A percentile compares a stretch with the other conserved stretches of the same genome.
phyloP scores from a whole-genome alignment of 2,888 invertebrate genomes.

The Andrena chrysosceles region DNA sequence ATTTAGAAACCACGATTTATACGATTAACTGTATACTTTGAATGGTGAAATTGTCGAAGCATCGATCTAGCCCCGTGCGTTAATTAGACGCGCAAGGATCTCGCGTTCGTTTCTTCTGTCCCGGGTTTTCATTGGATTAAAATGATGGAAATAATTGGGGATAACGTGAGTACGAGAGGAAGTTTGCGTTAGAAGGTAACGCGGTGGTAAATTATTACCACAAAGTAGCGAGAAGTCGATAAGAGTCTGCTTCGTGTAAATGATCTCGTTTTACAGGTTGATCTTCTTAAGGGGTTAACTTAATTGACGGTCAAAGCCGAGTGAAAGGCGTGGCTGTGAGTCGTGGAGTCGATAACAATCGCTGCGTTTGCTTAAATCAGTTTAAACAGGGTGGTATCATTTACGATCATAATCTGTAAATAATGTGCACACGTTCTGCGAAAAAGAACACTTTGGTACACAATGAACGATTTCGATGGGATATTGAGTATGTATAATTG shows the following conservation, averaged over 20 bases:
- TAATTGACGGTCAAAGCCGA: constrained; percentile 33
- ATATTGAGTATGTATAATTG: not conserved
- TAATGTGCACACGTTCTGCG: constrained; percentile 36
- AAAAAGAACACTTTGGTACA: not conserved
- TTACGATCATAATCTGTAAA: constrained; percentile 16
- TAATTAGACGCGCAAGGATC: constrained; percentile 8
- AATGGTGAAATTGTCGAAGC: constrained; percentile 25
- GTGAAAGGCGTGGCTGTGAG: constrained; percentile 45
- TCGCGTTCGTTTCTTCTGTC: constrained; percentile 1
- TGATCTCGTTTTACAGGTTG: constrained; percentile 13
- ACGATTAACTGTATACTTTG: constrained; percentile 13
- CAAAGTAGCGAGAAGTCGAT: not conserved
- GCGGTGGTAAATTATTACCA: too few species aligned
- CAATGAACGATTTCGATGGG: not conserved
- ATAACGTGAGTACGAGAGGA: not conserved
- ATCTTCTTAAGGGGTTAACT: constrained; percentile 45
- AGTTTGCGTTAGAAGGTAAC: too few species aligned
- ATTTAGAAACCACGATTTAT: constrained; percentile 56
- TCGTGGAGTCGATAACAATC: constrained; percentile 35
- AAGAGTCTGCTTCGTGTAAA: not conserved
- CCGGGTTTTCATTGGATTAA: not conserved
- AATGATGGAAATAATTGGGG: not conserved
- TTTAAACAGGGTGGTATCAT: not conserved
- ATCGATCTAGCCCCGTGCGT: constrained; percentile 20
- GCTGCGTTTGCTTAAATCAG: constrained; percentile 24